These are phyloP conservation scores for Rousettus leschenaultii DNA, from an alignment of 2,113 vertebrate species.

Conservation along the genomic window DNA sequence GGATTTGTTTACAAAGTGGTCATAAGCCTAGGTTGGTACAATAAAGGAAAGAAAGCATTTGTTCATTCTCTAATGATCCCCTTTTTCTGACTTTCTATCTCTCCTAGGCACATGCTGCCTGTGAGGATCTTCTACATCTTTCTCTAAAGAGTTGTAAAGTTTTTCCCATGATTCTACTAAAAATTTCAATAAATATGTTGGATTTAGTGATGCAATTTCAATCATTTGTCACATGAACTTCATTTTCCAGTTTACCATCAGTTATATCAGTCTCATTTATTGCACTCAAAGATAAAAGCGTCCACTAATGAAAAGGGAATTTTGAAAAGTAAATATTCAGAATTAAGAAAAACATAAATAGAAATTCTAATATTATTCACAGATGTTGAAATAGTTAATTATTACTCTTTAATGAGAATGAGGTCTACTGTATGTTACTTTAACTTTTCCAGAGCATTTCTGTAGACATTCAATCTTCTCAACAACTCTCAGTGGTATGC, in stretches of 20 bases:
- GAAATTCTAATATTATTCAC: not conserved
- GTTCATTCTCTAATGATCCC: not conserved
- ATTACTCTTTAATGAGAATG: constrained; percentile 20
- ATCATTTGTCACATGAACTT: not conserved
- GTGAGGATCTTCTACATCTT: not conserved
- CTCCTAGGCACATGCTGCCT: not conserved
- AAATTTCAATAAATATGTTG: not conserved
- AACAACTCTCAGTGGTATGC: constrained; percentile 22
- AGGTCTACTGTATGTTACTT: not conserved
- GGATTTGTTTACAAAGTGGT: not conserved
- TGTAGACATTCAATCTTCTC: constrained; percentile 39
- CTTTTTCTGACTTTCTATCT: not conserved
- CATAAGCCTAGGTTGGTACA: not conserved
- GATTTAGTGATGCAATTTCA: not conserved
- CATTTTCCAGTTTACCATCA: not conserved
- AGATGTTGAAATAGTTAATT: constrained; percentile 26
- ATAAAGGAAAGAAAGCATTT: not conserved
- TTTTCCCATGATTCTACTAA: not conserved
- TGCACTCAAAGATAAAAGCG: not conserved
- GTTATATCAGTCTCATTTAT: not conserved
- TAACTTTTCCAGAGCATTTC: constrained; percentile 47
- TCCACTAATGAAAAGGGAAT: not conserved
- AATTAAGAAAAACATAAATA: not conserved
- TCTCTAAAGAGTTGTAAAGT: not conserved
- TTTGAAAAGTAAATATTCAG: not conserved